Conservation (phyloP, 2,888 invertebrate genomes). For the Physocephala rufipes region DNA sequence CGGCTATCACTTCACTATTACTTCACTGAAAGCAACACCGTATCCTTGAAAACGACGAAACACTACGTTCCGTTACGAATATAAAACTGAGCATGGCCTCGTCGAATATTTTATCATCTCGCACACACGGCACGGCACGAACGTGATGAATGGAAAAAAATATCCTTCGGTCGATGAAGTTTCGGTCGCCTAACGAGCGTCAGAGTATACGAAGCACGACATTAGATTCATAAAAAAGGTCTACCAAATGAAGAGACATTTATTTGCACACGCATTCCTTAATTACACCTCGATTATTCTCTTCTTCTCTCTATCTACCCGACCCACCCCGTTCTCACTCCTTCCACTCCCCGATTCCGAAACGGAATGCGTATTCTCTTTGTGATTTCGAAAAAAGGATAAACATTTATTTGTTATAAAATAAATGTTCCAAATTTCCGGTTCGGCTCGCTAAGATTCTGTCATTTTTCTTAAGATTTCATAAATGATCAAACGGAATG, state of each 20-base stretch:
- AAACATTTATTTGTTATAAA: no score
- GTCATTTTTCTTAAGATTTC: no score
- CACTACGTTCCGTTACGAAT: conserved; percentile 66
- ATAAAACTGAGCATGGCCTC: conserved; percentile 63
- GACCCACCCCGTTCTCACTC: no score
- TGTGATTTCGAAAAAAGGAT: no score
- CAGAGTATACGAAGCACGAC: conserved; percentile 13
- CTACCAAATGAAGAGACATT: no score
- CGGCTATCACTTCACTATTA: conserved; percentile 8
- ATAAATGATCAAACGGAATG: no score
- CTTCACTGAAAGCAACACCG: conserved; percentile 45
- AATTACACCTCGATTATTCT: background rate
- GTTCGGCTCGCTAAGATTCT: no score
- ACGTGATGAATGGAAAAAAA: conserved; percentile 43
- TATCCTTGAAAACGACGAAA: conserved; percentile 62
- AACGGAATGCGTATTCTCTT: no score
- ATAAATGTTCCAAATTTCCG: no score
- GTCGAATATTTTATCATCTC: conserved; percentile 55
- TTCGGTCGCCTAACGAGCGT: conserved; percentile 36
- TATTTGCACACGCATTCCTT: no score
- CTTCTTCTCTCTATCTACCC: background rate
- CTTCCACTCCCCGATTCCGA: background rate
- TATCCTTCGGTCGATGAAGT: conserved; percentile 51
- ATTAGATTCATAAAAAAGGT: no score
- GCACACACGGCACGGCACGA: conserved; percentile 42